A percentile compares a stretch with the other conserved stretches of the same genome.
Conservation (phyloP, 2,888 invertebrate genomes). For the Imbricaverruca yamaguchii region DNA sequence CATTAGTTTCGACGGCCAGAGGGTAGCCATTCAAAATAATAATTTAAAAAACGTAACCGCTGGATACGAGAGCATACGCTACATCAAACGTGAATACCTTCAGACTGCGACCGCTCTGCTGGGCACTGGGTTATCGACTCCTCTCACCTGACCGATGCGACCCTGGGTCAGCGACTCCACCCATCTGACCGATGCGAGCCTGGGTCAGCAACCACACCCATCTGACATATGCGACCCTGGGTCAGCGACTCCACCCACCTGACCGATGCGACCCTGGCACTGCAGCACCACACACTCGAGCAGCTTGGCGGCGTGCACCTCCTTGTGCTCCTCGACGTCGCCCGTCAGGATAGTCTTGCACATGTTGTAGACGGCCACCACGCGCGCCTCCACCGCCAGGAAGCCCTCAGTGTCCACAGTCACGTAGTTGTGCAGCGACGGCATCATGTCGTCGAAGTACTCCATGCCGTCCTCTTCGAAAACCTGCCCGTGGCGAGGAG, state of each 20-base stretch:
- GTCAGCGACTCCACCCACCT: constrained; percentile 39
- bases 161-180: constrained; percentile 38
- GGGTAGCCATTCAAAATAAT: too few species aligned
- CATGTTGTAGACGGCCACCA: constrained; percentile 90
- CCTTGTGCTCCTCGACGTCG: constrained; percentile 72
- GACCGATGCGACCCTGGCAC: constrained; percentile 66
- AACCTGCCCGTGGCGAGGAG: constrained; percentile 46
- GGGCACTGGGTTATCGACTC: too few species aligned
- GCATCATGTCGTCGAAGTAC: constrained; percentile 98
- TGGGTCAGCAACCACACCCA: constrained; percentile 38
- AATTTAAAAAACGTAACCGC: too few species aligned
- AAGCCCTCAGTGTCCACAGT: constrained; percentile 92
- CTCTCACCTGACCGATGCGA: constrained; percentile 57
- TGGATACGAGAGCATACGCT: too few species aligned
- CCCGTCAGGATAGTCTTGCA: constrained; percentile 61
- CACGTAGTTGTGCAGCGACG: constrained; percentile 93
- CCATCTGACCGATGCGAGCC: constrained; percentile 59
- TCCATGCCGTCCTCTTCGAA: constrained; percentile 92
- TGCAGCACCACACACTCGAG: constrained; percentile 92
- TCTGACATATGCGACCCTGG: constrained; percentile 61
- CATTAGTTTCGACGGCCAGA: too few species aligned
- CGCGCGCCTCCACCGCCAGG: constrained; percentile 56
- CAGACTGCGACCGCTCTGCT: too few species aligned
- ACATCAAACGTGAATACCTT: too few species aligned
- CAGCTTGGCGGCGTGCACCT: constrained; percentile 94